Conservation (phyloP, 2,113 vertebrate genomes). For the Pygoscelis adeliae region DNA sequence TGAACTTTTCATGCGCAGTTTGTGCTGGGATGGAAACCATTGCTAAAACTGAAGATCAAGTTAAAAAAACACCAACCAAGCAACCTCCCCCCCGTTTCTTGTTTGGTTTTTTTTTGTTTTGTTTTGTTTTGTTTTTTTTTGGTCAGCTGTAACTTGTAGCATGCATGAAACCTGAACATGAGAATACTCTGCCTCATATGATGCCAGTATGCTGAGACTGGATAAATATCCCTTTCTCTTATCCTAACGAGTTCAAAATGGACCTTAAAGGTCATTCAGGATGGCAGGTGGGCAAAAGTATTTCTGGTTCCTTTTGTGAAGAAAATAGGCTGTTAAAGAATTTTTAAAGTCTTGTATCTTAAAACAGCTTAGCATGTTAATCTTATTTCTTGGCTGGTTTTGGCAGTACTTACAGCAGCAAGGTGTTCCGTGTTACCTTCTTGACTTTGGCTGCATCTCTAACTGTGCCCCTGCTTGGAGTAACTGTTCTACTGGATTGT, state of each 20-base stretch:
- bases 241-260: background rate
- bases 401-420: slow-evolving; percentile 89
- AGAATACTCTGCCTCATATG: background rate
- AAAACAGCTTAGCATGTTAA: background rate
- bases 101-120: too few relatives aligned
- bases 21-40: background rate
- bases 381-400: background rate
- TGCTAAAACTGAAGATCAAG: background rate
- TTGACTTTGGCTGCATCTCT: slow-evolving; percentile 81
- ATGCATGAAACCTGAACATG: background rate
- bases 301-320: background rate
- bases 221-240: background rate
- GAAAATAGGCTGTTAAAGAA: background rate
- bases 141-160: background rate
- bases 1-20: background rate
- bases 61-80: background rate
- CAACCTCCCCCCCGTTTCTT: background rate
- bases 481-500: slow-evolving; percentile 87
- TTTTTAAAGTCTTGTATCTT: background rate
- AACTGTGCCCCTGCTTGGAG: slow-evolving; percentile 82
- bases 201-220: background rate
- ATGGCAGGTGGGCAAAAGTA: background rate
- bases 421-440: slow-evolving; percentile 90
- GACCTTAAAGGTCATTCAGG: background rate
- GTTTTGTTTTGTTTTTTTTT: background rate